Evolutionary conservation across 2,797 vertebrate species (phyloP).

Genomic region (Lepilemur ruficaudatus): DNA sequence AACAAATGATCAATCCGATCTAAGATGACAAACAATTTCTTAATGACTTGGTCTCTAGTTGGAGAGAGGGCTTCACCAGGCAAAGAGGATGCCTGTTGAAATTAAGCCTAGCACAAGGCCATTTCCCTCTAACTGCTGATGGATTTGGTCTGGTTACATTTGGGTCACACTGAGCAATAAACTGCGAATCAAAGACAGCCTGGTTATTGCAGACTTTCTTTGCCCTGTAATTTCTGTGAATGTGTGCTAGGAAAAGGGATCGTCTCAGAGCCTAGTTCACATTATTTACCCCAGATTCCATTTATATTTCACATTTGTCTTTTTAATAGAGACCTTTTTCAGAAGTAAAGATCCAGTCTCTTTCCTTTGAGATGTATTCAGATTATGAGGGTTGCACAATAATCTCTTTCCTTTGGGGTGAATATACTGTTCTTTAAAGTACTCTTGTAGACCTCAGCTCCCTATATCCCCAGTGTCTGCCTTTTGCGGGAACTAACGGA

Average conservation of each 20-base stretch:
- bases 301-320: neutral
- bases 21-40: slow-evolving; percentile 83
- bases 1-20: slow-evolving; percentile 83
- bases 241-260: neutral
- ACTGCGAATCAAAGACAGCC: neutral
- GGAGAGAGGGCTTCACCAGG: slow-evolving; percentile 56
- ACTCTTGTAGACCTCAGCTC: neutral
- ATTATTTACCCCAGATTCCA: slow-evolving; percentile 22
- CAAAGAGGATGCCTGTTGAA: slow-evolving; percentile 58
- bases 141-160: slow-evolving; percentile 47
- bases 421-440: neutral
- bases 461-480: neutral
- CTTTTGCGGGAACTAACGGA: neutral
- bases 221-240: neutral
- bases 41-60: slow-evolving; percentile 79
- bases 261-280: neutral
- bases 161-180: slow-evolving; percentile 52
- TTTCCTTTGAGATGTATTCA: neutral
- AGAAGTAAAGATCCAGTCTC: slow-evolving; percentile 11
- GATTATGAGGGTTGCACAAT: neutral
- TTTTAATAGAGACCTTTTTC: slow-evolving; percentile 30
- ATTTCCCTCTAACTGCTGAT: slow-evolving; percentile 27
- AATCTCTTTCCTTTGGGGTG: neutral
- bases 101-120: neutral
- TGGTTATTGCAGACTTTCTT: neutral